Conservation (phyloP, 2,113 vertebrate genomes). For the Varanus salvator region DNA sequence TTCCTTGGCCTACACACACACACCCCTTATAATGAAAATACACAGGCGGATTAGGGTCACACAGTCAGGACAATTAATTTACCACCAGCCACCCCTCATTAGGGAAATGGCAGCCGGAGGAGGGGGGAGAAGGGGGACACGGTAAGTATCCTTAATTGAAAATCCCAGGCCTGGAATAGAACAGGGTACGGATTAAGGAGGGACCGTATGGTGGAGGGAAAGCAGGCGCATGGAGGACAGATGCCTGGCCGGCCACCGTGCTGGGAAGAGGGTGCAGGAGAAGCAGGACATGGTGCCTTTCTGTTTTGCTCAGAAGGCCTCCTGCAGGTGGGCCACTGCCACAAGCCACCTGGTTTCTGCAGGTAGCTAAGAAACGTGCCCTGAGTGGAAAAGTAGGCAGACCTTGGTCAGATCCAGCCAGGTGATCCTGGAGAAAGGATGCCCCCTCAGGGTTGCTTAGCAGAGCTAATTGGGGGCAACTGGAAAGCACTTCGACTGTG, state of each 20-base stretch:
- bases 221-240: neutral
- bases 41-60: constrained; percentile 57
- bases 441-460: neutral
- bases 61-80: constrained; percentile 59
- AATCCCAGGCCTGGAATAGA: constrained; percentile 60
- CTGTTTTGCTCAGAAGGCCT: neutral
- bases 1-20: constrained; percentile 9
- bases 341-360: neutral
- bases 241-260: too few relatives aligned
- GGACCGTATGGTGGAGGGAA: constrained; percentile 36
- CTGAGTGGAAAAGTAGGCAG: too few relatives aligned
- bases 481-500: neutral
- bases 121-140: constrained; percentile 23
- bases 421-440: neutral
- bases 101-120: constrained; percentile 52
- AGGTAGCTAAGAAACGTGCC: neutral
- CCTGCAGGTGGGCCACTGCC: neutral
- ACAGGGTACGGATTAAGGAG: constrained; percentile 39
- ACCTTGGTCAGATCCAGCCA: neutral
- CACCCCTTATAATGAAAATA: constrained; percentile 55
- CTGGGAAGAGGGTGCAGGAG: neutral
- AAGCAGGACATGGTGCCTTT: too few relatives aligned
- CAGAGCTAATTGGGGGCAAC: neutral
- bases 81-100: constrained; percentile 57
- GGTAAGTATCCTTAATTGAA: constrained; percentile 60